Evolutionary conservation across 2,888 invertebrate genomes (phyloP), one percentile per base, ranked within the genome.

Genomic region (Falcaria lacertinaria): DNA sequence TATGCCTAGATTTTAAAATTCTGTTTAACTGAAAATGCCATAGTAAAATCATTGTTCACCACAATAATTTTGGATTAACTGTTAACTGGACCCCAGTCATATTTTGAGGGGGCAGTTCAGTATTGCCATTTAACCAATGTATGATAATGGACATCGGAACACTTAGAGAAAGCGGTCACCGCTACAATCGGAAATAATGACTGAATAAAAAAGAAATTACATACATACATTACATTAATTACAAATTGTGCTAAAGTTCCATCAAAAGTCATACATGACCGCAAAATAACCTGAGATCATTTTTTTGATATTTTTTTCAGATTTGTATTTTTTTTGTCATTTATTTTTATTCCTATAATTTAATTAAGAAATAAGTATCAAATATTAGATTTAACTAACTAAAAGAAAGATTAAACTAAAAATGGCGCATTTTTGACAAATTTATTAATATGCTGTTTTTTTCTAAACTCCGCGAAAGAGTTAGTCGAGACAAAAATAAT

Each of bases 321-420:
- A 63, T 61, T 67, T 78, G 74, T 64, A 44, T 73, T 80, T 78
- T 77, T 83, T 83, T 79, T 79, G 68, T 74, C 62, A 70, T 78
- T 78, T 79, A 69, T 69, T 60, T 52, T 52, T 17, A 17, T 72
- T 76, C 76, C 70, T 54, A 53, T 52, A 49, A 66, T 55, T 50
- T 58, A 60, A 65, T 58, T 59, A 64, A 57, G 54, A 68, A 62
- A 64, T 63, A 72, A 69, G 54, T 65, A 65, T 71, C 64, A 66
- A 65, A 61, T 58, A 59, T 61, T 57, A 60, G 44, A 45, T 50
- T 55, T 58, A 56, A 19, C 3, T 22, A 47, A 47, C 45, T 49
- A 49, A 47, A 39, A 44, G 52, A 54, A 56, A 47, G 41, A 61
- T 53, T 47, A 53, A 50, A 45, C 49, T 52, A 45, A 50, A 22